Conservation (phyloP, 1,140 invertebrate genomes). For the Plectrocnemia conspersa region DNA sequence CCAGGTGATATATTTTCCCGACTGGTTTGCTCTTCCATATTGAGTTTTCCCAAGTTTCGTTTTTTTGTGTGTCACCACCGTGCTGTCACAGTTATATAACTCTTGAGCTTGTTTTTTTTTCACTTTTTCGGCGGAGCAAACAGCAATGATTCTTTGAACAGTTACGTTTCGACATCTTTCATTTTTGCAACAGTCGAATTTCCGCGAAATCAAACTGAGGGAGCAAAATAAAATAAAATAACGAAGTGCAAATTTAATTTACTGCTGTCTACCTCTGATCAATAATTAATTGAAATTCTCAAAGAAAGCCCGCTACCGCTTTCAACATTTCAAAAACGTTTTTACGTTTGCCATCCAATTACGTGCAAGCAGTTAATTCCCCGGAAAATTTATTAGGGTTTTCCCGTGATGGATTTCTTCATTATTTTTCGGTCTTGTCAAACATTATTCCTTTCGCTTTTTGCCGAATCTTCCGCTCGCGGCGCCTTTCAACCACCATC, state of each 20-base stretch:
- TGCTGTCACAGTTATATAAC: not conserved
- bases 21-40: conserved; percentile 11
- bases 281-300: conserved; percentile 16
- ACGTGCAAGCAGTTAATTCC: conserved; percentile 21
- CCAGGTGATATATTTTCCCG: conserved; percentile 10
- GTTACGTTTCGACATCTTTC: too few relatives aligned
- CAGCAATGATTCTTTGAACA: conserved; percentile 16
- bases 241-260: not conserved
- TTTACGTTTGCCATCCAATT: conserved; percentile 8
- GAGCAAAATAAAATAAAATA: too few relatives aligned
- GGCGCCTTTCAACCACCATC: not conserved
- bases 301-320: not conserved
- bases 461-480: not conserved
- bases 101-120: not conserved
- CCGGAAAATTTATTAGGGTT: conserved; percentile 25
- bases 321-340: not conserved
- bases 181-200: too few relatives aligned
- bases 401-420: conserved; percentile 25
- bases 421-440: conserved; percentile 24
- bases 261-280: not conserved
- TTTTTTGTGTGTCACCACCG: too few relatives aligned
- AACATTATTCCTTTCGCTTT: conserved; percentile 22
- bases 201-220: too few relatives aligned
- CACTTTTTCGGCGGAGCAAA: conserved; percentile 10
- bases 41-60: conserved; percentile 6